Conservation (phyloP, 2,888 invertebrate species). For the Amblyteles armatorius region DNA sequence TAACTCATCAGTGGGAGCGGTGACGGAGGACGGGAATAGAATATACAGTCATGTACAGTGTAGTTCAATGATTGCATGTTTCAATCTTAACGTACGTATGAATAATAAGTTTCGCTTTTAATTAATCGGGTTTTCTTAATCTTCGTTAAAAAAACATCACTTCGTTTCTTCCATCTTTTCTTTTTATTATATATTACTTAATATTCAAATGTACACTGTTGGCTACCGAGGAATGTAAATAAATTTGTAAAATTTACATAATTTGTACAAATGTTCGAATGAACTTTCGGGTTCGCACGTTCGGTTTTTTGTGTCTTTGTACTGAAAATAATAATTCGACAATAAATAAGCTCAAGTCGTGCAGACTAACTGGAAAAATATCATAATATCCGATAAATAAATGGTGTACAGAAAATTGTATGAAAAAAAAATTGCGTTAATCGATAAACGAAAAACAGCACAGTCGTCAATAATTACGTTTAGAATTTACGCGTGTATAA, state of each 20-base stretch:
- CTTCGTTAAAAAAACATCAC: not conserved
- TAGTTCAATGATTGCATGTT: too few relatives aligned
- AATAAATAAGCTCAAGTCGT: not conserved
- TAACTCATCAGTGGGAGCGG: not conserved
- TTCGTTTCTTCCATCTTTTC: not conserved
- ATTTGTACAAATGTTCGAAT: not conserved
- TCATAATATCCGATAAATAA: not conserved
- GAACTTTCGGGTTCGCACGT: not conserved
- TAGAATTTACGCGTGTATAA: not conserved
- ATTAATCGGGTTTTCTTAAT: too few relatives aligned
- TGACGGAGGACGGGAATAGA: not conserved
- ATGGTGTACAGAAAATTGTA: not conserved
- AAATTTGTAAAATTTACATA: not conserved
- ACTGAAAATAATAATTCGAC: not conserved
- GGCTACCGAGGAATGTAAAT: not conserved
- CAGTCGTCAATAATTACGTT: not conserved
- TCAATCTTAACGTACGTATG: too few relatives aligned
- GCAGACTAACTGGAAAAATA: not conserved
- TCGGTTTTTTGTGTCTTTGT: not conserved
- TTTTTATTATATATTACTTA: too few relatives aligned
- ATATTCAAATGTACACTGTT: not conserved
- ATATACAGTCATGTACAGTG: not conserved
- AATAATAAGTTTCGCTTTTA: too few relatives aligned
- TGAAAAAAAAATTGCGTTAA: not conserved
- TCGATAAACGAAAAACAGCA: not conserved